Evolutionary conservation across 2,797 vertebrate species (phyloP).

Genomic region (Lophius americanus): DNA sequence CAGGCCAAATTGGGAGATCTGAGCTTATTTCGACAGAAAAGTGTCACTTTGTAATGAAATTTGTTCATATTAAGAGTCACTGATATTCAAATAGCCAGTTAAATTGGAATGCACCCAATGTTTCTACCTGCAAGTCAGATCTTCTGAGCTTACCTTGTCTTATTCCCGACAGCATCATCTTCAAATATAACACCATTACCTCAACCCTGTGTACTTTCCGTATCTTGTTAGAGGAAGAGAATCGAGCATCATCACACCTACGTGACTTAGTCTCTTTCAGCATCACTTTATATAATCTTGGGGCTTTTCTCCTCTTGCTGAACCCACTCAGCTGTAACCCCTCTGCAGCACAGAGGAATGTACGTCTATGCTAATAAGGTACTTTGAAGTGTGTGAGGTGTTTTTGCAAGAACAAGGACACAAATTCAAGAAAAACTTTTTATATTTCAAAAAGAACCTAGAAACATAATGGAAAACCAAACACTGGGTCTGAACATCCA

Average conservation of each 20-base stretch:
- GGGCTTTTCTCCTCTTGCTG: background rate
- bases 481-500: conserved; percentile 80
- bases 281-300: background rate
- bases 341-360: background rate
- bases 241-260: background rate
- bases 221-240: fast-evolving
- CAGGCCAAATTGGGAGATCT: background rate
- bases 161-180: background rate
- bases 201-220: background rate
- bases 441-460: conserved; percentile 81
- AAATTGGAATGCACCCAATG: background rate
- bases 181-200: too few relatives aligned
- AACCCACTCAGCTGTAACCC: too few relatives aligned
- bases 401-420: conserved; percentile 51
- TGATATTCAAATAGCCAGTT: background rate
- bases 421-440: conserved; percentile 74
- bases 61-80: background rate
- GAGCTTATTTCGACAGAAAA: background rate
- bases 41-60: background rate
- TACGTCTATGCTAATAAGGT: background rate
- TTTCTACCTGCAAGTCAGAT: background rate
- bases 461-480: conserved; percentile 80
- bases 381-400: background rate
- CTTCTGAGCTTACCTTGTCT: conserved; percentile 7
- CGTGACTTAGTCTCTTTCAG: background rate